Conservation (phyloP, 2,888 invertebrate genomes). For the Nipponacmea schrenckii region DNA sequence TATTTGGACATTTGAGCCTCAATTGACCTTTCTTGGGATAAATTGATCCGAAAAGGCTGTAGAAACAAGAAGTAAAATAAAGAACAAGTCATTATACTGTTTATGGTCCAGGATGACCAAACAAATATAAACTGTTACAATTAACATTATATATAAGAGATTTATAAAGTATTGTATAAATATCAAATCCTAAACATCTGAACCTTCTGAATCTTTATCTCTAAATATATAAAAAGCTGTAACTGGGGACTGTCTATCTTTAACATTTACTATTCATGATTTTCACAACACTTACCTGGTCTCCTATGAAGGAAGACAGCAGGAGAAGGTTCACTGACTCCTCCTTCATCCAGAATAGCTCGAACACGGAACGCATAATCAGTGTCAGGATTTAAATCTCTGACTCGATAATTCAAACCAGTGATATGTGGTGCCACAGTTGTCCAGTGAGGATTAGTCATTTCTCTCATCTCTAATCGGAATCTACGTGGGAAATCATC, state of each 20-base stretch:
- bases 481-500: conserved; percentile 15
- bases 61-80: not conserved
- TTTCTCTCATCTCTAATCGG: conserved; percentile 41
- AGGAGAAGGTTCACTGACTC: conserved; percentile 94
- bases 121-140: not conserved
- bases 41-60: no score
- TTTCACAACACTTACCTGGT: conserved; percentile 43
- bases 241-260: no score
- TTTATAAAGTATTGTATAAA: no score
- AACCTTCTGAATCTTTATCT: no score
- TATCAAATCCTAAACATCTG: no score
- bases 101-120: not conserved
- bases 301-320: conserved; percentile 72
- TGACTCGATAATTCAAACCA: conserved; percentile 50
- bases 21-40: no score
- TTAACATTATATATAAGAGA: no score
- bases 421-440: conserved; percentile 41
- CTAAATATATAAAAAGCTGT: no score
- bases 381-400: conserved; percentile 82
- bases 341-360: conserved; percentile 91
- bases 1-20: no score
- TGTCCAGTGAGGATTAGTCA: conserved; percentile 49
- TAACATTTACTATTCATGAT: no score
- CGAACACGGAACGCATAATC: conserved; percentile 96
- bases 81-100: not conserved